These are phyloP conservation scores for Myotis pilosus DNA, from an alignment of 2,797 vertebrate genomes.

Conservation along the genomic window DNA sequence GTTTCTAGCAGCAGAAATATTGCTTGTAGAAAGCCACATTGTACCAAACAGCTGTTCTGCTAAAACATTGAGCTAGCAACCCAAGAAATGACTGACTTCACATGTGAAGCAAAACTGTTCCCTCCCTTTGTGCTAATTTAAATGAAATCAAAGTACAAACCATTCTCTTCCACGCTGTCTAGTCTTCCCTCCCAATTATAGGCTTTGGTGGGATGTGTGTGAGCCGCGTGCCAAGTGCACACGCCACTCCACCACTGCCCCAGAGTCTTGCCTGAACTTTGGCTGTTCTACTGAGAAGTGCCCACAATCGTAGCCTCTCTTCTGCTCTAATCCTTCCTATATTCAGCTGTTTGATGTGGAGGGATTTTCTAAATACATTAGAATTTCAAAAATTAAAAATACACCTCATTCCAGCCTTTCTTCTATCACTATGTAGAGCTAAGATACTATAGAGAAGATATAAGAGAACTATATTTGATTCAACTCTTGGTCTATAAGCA, in stretches of 20 bases:
- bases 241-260: background rate
- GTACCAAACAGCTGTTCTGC: conserved; percentile 80
- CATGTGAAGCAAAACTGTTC: conserved; percentile 67
- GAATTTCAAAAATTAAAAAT: conserved; percentile 25
- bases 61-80: conserved; percentile 77
- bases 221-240: fast-evolving
- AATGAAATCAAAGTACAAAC: conserved; percentile 69
- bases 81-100: conserved; percentile 79
- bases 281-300: background rate
- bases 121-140: conserved; percentile 75
- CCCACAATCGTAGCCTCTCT: background rate
- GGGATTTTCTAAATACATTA: background rate
- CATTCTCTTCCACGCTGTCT: background rate
- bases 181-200: conserved; percentile 51
- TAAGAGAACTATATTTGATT: background rate
- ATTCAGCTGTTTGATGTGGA: background rate
- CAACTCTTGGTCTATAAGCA: background rate
- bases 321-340: background rate
- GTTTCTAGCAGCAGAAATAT: conserved; percentile 75
- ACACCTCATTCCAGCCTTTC: background rate
- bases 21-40: conserved; percentile 77
- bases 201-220: background rate
- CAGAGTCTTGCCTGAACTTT: background rate
- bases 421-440: background rate
- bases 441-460: background rate